Evolutionary conservation across 2,888 invertebrate genomes (phyloP), one percentile per base, ranked within the genome.

Genomic region (Achlya flavicornis): DNA sequence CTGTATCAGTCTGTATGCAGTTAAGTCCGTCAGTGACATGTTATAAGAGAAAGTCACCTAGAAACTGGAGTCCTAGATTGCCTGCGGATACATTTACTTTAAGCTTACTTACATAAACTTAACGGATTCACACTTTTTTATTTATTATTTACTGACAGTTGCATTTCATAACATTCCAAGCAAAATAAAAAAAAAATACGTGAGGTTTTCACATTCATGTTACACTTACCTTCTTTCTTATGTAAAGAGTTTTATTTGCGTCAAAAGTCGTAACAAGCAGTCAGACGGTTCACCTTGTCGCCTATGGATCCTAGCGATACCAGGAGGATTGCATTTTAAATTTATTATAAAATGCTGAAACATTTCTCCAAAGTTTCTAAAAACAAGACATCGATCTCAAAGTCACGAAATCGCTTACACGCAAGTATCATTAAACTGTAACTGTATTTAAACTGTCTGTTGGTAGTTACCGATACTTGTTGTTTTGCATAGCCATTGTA

Each of bases 1-100:
- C 26, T 26, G 26, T 26, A 26, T 26, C 26, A 26, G 26, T 26
- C 35, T 57, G 63, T 61, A 65, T 70, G 66, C 66, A 69, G 19
- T 38, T 66, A 48, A 48, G 48, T 16, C 48, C 7, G 64, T 65
- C 65, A 68, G 73, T 73, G 74, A 71, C 66, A 73, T 75, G 75
- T 76, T 70, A 70, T 61, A 67, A 76, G 81, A 81, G 87, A 88
- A 87, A 88, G 86, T 81, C 65, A 66, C 74, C 74, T 80, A 81
- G 80, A 80, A 81, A 80, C 75, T 67, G 33, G 67, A 84, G 80
- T 80, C 74, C 83, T 83, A 86, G 80, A 79, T 85, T 69, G 66
- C 64, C 67, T 68, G 67, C 72, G 68, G 75, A 76, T 72, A 72
- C 68, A 66, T 60, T 60, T 41, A 60, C 60, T 41, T 41, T 11